Percentiles rank a stretch among this genome's conserved stretches.
These are phyloP conservation scores for Copsychus sechellarum DNA, from an alignment of 2,113 vertebrate species.

Conservation along the genomic window DNA sequence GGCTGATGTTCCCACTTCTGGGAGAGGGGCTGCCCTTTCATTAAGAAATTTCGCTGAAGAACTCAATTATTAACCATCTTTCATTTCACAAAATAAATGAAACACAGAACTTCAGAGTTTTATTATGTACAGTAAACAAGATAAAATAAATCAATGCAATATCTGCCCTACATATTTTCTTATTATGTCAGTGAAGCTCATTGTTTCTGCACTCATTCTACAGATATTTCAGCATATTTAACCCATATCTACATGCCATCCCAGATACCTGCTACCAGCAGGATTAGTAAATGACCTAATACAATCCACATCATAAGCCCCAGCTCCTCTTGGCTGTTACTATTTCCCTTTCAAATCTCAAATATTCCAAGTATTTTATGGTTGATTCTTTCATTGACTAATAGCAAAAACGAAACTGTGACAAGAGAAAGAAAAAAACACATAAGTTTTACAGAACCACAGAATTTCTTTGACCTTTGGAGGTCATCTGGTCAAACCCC, in stretches of 20 bases:
- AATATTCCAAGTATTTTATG: neutral
- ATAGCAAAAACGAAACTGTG: neutral
- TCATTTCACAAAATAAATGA: neutral
- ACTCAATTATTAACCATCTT: neutral
- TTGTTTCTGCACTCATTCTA: neutral
- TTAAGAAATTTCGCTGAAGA: neutral
- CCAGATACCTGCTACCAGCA: neutral
- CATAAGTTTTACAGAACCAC: rapidly evolving
- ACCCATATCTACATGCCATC: neutral
- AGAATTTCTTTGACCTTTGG: neutral
- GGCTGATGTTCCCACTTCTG: neutral
- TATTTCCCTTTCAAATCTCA: neutral
- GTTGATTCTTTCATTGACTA: neutral
- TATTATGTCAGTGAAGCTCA: neutral
- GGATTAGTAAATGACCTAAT: neutral
- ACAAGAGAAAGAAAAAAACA: neutral
- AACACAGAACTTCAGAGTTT: rapidly evolving
- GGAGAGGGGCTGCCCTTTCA: neutral
- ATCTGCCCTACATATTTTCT: neutral
- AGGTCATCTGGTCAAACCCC: neutral
- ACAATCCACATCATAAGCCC: neutral
- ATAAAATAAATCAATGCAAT: neutral
- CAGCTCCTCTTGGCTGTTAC: neutral
- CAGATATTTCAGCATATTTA: neutral
- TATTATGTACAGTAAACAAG: neutral